These are phyloP conservation scores for Bombus breviceps DNA, from an alignment of 1,140 invertebrate genomes.

Conservation along the genomic window DNA sequence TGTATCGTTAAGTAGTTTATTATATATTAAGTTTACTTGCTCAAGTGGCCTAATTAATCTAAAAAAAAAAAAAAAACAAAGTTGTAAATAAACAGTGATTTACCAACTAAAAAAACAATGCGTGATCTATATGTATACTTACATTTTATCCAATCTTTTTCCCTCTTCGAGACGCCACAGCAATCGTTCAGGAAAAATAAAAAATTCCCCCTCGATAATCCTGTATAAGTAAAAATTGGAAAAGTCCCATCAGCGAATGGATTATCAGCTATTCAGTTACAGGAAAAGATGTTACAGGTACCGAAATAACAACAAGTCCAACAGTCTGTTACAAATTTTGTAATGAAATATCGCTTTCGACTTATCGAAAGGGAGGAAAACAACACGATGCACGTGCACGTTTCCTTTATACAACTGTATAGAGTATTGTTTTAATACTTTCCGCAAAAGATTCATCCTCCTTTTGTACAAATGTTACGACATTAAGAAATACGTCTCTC, in stretches of 20 bases:
- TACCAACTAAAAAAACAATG: neutral
- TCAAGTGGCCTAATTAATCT: slow-evolving; percentile 34
- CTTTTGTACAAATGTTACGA: slow-evolving; percentile 18
- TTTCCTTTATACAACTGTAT: slow-evolving; percentile 24
- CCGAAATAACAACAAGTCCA: slow-evolving; percentile 4
- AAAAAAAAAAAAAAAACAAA: neutral
- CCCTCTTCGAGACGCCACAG: neutral
- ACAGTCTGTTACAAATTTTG: slow-evolving; percentile 13
- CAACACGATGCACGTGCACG: neutral
- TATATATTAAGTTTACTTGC: slow-evolving; percentile 33
- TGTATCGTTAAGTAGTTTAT: slow-evolving; percentile 10
- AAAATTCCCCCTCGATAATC: neutral
- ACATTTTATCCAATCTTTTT: neutral
- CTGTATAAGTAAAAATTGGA: neutral
- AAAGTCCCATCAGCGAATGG: neutral
- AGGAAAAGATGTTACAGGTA: neutral
- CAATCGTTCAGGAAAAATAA: neutral
- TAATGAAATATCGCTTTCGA: slow-evolving; percentile 17
- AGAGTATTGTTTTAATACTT: slow-evolving; percentile 41
- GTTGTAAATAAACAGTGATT: slow-evolving; percentile 35
- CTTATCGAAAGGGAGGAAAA: neutral
- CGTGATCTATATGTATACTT: neutral
- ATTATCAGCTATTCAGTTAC: neutral
- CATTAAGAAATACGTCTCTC: slow-evolving; percentile 10
- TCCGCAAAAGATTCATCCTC: slow-evolving; percentile 7